Evolutionary conservation across 1,140 invertebrate species (phyloP).

Genomic region (Zaprionus ornatus): DNA sequence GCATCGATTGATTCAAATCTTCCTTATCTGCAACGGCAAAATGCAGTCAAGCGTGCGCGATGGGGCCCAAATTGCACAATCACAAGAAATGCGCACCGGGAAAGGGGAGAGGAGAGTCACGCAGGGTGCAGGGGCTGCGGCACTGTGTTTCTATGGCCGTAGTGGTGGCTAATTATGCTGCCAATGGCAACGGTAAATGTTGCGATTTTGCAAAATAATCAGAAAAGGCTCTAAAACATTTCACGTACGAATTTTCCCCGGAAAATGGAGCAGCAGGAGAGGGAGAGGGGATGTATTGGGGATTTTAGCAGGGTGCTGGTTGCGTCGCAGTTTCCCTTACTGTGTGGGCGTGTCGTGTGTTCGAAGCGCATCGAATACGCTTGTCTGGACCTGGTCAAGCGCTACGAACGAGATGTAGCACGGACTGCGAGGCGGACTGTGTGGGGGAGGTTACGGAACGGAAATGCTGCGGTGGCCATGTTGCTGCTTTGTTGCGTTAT

Average conservation of each 20-base stretch:
- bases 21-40: conserved; percentile 12
- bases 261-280: conserved; percentile 18
- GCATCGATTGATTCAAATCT: conserved; percentile 1
- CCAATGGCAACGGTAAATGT: conserved; percentile 64
- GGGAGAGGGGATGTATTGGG: not conserved
- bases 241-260: conserved; percentile 52
- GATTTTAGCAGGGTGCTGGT: not conserved
- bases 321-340: not conserved
- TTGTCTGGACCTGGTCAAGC: conserved; percentile 30
- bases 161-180: conserved; percentile 63
- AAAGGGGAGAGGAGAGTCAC: not conserved
- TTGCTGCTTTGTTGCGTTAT: conserved; percentile 76
- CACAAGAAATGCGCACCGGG: conserved; percentile 35
- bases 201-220: conserved; percentile 79
- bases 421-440: not conserved
- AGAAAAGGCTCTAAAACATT: conserved; percentile 72
- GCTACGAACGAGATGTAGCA: conserved; percentile 16
- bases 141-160: not conserved
- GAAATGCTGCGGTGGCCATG: conserved; percentile 62
- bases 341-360: conserved; percentile 5
- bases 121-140: not conserved
- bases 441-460: conserved; percentile 13
- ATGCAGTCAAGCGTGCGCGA: not conserved
- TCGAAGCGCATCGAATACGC: conserved; percentile 1
- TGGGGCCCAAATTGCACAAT: conserved; percentile 27